Evolutionary conservation across 2,888 invertebrate species (phyloP).

Genomic region (Drosophila maculinotata): DNA sequence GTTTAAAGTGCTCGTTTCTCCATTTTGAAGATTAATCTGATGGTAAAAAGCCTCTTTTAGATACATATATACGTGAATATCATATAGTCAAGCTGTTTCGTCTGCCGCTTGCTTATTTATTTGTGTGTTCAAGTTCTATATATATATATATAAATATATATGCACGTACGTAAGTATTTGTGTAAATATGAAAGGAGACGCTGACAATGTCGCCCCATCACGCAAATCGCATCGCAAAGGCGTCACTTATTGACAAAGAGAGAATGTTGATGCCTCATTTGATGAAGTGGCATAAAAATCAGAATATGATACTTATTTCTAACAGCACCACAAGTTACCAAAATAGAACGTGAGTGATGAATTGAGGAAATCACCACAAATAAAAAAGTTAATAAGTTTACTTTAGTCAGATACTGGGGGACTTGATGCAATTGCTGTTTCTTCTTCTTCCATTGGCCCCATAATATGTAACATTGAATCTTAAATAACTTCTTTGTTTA

Average conservation of each 20-base stretch:
- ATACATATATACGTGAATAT: slow-evolving; percentile 5
- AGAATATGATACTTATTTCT: slow-evolving; percentile 32
- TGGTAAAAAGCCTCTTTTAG: background rate
- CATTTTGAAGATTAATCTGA: slow-evolving; percentile 6
- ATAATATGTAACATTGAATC: no score
- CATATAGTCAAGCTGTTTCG: slow-evolving; percentile 7
- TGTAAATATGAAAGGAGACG: slow-evolving; percentile 15
- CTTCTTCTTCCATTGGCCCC: no score
- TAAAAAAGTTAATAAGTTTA: slow-evolving; percentile 1
- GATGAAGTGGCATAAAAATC: slow-evolving; percentile 59
- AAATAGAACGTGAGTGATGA: slow-evolving; percentile 50
- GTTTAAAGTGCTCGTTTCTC: background rate
- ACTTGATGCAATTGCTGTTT: no score
- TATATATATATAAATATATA: background rate
- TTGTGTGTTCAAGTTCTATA: background rate
- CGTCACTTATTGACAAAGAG: slow-evolving; percentile 46
- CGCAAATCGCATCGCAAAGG: slow-evolving; percentile 12
- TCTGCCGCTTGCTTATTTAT: slow-evolving; percentile 12
- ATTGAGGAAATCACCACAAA: background rate
- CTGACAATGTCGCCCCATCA: slow-evolving; percentile 35
- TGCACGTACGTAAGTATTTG: slow-evolving; percentile 1
- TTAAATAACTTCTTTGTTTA: no score
- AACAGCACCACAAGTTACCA: slow-evolving; percentile 11
- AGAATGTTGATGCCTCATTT: slow-evolving; percentile 50
- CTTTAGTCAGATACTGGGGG: background rate